Percentiles rank a stretch among this genome's conserved stretches.
Evolutionary conservation across 2,888 invertebrate genomes (phyloP).

Genomic region (Troilus luridus): DNA sequence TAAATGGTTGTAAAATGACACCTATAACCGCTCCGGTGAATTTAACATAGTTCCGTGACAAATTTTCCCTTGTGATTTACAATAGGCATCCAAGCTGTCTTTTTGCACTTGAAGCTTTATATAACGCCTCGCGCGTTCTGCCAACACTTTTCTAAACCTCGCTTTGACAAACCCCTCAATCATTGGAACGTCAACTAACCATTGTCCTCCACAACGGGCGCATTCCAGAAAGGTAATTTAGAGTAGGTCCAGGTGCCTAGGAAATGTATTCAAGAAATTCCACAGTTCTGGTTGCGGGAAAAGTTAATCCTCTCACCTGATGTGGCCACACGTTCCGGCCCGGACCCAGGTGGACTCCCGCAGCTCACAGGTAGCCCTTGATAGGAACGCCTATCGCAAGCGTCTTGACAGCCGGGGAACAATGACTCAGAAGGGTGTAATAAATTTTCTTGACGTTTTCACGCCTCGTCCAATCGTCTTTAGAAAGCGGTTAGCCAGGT

Average conservation of each 20-base stretch:
- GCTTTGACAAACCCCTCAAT: background rate
- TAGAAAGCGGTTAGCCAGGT: conserved; percentile 7
- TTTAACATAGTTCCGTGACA: too few relatives aligned
- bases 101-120: background rate
- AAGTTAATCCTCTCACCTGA: conserved; percentile 34
- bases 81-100: background rate
- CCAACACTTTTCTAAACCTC: background rate
- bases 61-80: too few relatives aligned
- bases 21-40: too few relatives aligned
- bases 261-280: conserved; percentile 37
- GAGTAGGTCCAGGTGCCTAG: conserved; percentile 10
- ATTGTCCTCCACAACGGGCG: background rate
- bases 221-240: conserved; percentile 28
- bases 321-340: background rate
- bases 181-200: conserved; percentile 1
- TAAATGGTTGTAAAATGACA: too few relatives aligned
- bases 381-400: background rate
- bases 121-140: background rate
- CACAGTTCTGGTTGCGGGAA: background rate
- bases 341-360: conserved; percentile 36
- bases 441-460: conserved; percentile 26
- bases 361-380: conserved; percentile 16
- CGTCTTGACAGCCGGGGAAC: conserved; percentile 18
- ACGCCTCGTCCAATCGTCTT: background rate
- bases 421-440: background rate